Conservation (phyloP, 2,888 invertebrate genomes). For the Tenthredo distinguenda region DNA sequence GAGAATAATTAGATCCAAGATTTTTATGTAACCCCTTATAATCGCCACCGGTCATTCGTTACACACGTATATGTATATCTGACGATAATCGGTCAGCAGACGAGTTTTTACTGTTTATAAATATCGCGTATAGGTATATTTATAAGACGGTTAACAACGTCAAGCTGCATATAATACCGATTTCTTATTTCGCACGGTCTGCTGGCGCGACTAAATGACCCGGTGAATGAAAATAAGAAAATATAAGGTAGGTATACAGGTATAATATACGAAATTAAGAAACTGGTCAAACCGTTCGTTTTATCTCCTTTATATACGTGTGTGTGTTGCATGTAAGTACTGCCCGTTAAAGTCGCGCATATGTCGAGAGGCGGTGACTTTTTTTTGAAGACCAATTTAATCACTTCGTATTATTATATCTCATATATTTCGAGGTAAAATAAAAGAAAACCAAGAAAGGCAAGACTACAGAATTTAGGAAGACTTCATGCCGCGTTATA, state of each 20-base stretch:
- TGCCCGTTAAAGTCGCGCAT: background rate
- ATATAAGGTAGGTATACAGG: background rate
- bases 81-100: no score
- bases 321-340: background rate
- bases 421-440: background rate
- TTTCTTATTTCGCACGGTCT: constrained; percentile 13
- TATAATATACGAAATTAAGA: constrained; percentile 41
- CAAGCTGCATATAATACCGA: background rate
- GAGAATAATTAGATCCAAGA: no score
- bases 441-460: background rate
- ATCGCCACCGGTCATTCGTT: no score
- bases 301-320: background rate
- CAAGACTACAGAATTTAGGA: background rate
- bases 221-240: constrained; percentile 26
- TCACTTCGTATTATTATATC: background rate
- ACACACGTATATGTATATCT: no score
- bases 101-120: no score
- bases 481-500: background rate
- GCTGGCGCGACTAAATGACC: constrained; percentile 34
- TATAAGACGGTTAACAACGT: background rate
- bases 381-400: constrained; percentile 26
- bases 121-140: background rate
- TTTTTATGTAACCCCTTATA: no score
- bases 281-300: constrained; percentile 30
- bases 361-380: background rate